Evolutionary conservation across 2,888 invertebrate genomes (phyloP), one percentile per base, ranked within the genome.

Genomic region (Hyposoter dolosus): DNA sequence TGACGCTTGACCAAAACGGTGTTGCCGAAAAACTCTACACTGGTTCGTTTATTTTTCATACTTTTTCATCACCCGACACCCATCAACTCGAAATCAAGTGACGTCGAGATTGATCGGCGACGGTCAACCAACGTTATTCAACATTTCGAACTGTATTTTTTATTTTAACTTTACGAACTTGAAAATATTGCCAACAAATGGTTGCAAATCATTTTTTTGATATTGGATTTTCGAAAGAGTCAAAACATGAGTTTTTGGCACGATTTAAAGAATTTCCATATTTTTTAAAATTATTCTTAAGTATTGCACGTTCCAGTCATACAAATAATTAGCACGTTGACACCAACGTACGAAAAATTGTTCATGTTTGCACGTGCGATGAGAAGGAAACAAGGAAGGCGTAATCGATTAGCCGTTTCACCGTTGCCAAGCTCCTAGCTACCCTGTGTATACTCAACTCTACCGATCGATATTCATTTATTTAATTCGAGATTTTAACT

Each of bases 1-100:
- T 95, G 81, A 95, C 96, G 83, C 95, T 95, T 84, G 97, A 97
- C 93, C 97, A 97, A 91, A 95, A 97, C 93, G 95, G 96, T 88
- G 98, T 98, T 19, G 98, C 98, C 1, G 98, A 98, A 93, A 98
- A 98, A 95, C 95, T 98, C 84, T 98, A 98, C 92, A 98, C 97
- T 93, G 97, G 97, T 97, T 92, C 89, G 90, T 87, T 60, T 17
- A 3, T 6, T 35, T 6, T 35, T 23, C 40, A 7, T 32, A 32
- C 32, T 47, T 32, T 10, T 53, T 72, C 12, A 35, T 10, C n/a
- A 50, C n/a, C 17, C 9, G 35, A 45, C 10, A 43, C 40, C 4
- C 12, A 23, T 68, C 43, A 19, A 12, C 9, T 68, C 6, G 43
- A 28, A 43, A 23, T 28, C 12, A 43, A 45, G 23, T 28, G 28